Evolutionary conservation across 2,797 vertebrate species (phyloP).

Genomic region (Sebastes vulpes): DNA sequence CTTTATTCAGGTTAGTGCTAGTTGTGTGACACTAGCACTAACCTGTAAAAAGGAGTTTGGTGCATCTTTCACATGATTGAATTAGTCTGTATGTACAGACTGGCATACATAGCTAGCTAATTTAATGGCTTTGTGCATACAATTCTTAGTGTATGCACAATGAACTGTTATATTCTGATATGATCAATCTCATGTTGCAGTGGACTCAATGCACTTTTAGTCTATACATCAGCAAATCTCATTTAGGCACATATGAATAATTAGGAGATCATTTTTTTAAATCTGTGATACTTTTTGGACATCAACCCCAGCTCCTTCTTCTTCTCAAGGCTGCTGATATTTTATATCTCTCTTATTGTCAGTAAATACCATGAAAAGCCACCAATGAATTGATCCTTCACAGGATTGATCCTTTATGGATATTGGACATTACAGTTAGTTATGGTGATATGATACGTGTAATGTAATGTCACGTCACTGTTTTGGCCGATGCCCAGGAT

Average conservation of each 20-base stretch:
- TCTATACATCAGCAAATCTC: slow-evolving; percentile 15
- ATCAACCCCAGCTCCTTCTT: not conserved
- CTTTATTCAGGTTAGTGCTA: not conserved
- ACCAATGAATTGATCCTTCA: no score
- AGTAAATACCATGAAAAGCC: no score
- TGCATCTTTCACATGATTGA: not conserved
- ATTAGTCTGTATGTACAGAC: not conserved
- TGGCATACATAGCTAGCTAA: not conserved
- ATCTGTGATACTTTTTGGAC: not conserved
- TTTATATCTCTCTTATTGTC: not conserved
- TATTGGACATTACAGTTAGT: no score
- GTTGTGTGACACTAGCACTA: not conserved
- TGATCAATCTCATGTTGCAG: slow-evolving; percentile 1
- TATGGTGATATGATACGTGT: no score
- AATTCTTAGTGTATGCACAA: not conserved
- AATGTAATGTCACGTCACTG: no score
- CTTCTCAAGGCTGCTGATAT: not conserved
- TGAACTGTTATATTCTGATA: not conserved
- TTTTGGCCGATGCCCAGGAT: no score
- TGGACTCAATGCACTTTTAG: not conserved
- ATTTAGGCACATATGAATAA: slow-evolving; percentile 38
- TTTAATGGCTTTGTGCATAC: not conserved
- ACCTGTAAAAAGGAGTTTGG: slow-evolving; percentile 1
- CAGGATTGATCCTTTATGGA: no score
- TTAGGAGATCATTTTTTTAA: not conserved